phyloP scores from a whole-genome alignment of 2,888 invertebrate species.

The Patella depressa region DNA sequence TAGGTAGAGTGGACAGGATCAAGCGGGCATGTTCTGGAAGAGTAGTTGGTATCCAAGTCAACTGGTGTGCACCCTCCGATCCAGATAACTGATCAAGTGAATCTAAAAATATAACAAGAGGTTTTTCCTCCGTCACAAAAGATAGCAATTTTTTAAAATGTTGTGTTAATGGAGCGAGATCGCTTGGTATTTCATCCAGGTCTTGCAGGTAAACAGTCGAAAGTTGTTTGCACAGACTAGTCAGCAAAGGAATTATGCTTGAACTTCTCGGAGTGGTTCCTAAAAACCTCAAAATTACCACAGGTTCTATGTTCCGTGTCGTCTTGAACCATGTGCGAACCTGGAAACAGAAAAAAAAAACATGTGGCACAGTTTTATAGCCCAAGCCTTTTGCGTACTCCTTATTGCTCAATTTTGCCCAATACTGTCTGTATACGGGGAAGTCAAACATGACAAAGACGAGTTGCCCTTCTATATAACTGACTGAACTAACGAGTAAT shows the following conservation, averaged over 20 bases:
- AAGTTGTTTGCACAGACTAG: constrained; percentile 96
- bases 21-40: constrained; percentile 92
- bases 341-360: constrained; percentile 11
- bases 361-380: background rate
- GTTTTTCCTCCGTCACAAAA: constrained; percentile 73
- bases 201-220: constrained; percentile 71
- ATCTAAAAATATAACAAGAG: constrained; percentile 91
- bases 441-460: no score
- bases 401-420: no score
- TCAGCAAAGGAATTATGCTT: constrained; percentile 91
- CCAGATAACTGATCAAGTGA: constrained; percentile 97
- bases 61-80: constrained; percentile 92
- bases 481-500: no score
- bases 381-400: no score
- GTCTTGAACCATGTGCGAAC: constrained; percentile 28
- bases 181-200: constrained; percentile 91
- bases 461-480: no score
- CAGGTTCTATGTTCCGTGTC: constrained; percentile 73
- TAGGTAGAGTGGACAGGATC: constrained; percentile 79
- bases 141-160: constrained; percentile 94
- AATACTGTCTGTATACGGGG: no score
- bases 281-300: constrained; percentile 90
- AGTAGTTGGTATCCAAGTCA: constrained; percentile 94
- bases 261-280: constrained; percentile 98
- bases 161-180: constrained; percentile 93